phyloP scores from a whole-genome alignment of 2,797 vertebrate species.

The Glossophaga mutica region DNA sequence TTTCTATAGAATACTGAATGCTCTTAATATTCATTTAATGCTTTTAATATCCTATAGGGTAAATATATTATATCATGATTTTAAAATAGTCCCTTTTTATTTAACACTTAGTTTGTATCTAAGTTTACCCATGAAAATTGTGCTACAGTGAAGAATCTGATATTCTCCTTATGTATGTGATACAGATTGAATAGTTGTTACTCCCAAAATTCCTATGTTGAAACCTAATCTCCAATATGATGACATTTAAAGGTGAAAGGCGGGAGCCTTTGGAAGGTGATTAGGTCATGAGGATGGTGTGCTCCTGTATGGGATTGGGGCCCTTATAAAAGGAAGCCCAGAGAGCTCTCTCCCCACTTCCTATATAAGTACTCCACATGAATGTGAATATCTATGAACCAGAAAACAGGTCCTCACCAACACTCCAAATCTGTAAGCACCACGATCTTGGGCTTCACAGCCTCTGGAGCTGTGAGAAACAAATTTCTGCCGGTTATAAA shows the following conservation, averaged over 20 bases:
- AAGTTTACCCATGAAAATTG: background rate
- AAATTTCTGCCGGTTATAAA: background rate
- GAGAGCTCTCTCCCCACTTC: background rate
- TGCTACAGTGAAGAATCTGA: background rate
- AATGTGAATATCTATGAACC: background rate
- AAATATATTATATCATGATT: background rate
- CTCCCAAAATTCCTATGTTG: background rate
- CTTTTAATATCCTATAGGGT: background rate
- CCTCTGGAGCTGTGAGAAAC: background rate
- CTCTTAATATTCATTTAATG: background rate
- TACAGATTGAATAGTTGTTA: background rate
- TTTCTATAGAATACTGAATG: background rate
- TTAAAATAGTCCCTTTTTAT: background rate
- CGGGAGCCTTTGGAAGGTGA: background rate
- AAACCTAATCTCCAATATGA: background rate
- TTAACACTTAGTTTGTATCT: background rate
- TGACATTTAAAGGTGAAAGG: background rate
- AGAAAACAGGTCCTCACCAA: background rate
- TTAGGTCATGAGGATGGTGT: background rate
- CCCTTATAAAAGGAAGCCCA: background rate
- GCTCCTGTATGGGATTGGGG: background rate
- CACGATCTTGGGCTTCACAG: background rate
- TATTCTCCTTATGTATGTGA: background rate
- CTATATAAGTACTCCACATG: background rate
- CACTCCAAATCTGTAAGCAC: background rate